A percentile compares a stretch with the other conserved stretches of the same genome.
These are phyloP conservation scores for Lydus trimaculatus DNA, from an alignment of 2,888 invertebrate genomes.

Conservation along the genomic window DNA sequence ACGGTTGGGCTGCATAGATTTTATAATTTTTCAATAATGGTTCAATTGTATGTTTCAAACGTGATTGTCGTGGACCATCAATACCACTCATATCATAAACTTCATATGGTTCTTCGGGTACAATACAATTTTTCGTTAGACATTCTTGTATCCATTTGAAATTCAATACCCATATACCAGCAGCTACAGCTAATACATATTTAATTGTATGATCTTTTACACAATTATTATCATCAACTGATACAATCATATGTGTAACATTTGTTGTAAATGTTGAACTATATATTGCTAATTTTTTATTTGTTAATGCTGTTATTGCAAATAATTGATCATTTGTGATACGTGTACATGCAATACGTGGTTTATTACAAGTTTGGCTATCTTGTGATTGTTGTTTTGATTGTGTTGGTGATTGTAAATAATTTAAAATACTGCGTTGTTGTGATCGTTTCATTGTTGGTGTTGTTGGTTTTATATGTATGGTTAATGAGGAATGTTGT, in stretches of 20 bases:
- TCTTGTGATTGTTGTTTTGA: slow-evolving; percentile 13
- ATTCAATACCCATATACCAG: slow-evolving; percentile 67
- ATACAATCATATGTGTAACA: slow-evolving; percentile 57
- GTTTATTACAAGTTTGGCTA: slow-evolving; percentile 35
- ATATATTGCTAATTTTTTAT: slow-evolving; percentile 50
- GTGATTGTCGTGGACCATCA: slow-evolving; percentile 64
- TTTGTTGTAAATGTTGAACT: slow-evolving; percentile 43
- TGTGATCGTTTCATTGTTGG: slow-evolving; percentile 15
- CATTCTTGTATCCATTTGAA: slow-evolving; percentile 65
- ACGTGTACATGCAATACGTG: slow-evolving; percentile 52
- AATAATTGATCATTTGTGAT: slow-evolving; percentile 48
- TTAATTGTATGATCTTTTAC: slow-evolving; percentile 61
- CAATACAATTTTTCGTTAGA: slow-evolving; percentile 56
- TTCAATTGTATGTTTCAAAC: slow-evolving; percentile 55
- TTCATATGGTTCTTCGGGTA: slow-evolving; percentile 64
- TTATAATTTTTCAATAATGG: slow-evolving; percentile 63
- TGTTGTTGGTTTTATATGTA: slow-evolving; percentile 34
- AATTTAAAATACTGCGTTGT: slow-evolving; percentile 53
- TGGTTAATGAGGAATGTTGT: slow-evolving; percentile 44
- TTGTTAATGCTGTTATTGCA: slow-evolving; percentile 47
- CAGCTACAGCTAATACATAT: slow-evolving; percentile 66
- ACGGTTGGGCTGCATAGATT: slow-evolving; percentile 64
- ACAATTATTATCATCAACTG: slow-evolving; percentile 47
- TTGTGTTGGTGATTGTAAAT: slow-evolving; percentile 35
- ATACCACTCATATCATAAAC: slow-evolving; percentile 64